Evolutionary conservation across 2,113 vertebrate species (phyloP).

Genomic region (Megalops atlanticus): DNA sequence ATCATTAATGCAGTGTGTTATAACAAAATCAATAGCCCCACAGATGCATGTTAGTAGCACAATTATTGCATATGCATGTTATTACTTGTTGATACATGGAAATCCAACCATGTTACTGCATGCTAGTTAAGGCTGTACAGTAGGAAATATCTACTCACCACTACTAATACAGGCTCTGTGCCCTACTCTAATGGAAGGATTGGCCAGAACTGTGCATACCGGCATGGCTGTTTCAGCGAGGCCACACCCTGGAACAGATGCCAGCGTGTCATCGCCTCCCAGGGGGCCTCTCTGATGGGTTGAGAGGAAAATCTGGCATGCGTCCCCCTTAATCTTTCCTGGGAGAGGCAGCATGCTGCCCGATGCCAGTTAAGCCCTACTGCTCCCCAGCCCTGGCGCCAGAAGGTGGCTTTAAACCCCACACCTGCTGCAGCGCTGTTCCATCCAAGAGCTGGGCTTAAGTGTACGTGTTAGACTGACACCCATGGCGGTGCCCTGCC

Average conservation of each 20-base stretch:
- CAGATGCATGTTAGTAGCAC: background rate
- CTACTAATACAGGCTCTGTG: too few species aligned
- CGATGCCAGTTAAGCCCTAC: slow-evolving; percentile 23
- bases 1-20: background rate
- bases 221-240: background rate
- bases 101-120: too few species aligned
- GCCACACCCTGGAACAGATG: background rate
- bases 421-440: slow-evolving; percentile 24
- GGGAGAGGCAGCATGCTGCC: background rate
- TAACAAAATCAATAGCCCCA: background rate
- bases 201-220: too few species aligned
- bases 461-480: slow-evolving; percentile 3
- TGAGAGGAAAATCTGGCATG: slow-evolving; percentile 18
- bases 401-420: slow-evolving; percentile 28
- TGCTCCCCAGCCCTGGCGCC: background rate
- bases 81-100: too few species aligned
- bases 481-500: background rate
- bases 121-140: too few species aligned
- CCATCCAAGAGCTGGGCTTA: slow-evolving; percentile 23
- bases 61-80: too few species aligned
- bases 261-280: background rate
- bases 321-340: slow-evolving; percentile 19
- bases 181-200: too few species aligned
- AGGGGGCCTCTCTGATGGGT: background rate
- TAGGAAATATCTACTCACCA: too few species aligned